Conservation (phyloP, 2,888 invertebrate genomes). For the Hoplodrina ambigua region DNA sequence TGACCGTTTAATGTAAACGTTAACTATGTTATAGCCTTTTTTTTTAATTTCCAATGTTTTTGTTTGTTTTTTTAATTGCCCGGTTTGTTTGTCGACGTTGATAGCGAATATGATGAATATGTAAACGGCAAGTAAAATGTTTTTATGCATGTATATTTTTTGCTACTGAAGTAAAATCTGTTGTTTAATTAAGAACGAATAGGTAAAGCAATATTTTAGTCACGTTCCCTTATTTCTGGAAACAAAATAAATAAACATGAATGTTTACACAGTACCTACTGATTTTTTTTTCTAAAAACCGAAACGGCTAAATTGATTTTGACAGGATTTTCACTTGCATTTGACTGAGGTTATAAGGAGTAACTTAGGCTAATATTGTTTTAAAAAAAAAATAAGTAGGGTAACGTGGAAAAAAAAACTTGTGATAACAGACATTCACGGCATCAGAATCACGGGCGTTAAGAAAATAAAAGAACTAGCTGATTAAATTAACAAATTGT, state of each 20-base stretch:
- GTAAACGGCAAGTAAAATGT: constrained; percentile 15
- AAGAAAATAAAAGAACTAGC: too few relatives aligned
- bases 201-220: neutral
- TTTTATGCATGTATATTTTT: constrained; percentile 7
- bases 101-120: constrained; percentile 41
- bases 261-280: too few relatives aligned
- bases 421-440: too few relatives aligned
- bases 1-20: constrained; percentile 63
- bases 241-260: too few relatives aligned
- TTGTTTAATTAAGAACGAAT: neutral
- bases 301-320: too few relatives aligned
- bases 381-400: too few relatives aligned
- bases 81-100: constrained; percentile 48
- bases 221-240: neutral
- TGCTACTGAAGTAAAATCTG: neutral
- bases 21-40: constrained; percentile 63
- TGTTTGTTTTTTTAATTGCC: constrained; percentile 63
- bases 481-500: neutral
- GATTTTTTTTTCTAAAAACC: too few relatives aligned
- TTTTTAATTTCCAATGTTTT: constrained; percentile 59
- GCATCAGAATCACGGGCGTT: too few relatives aligned
- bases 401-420: too few relatives aligned
- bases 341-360: too few relatives aligned
- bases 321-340: too few relatives aligned
- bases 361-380: too few relatives aligned